Percentiles rank a stretch among this genome's conserved stretches.
These are phyloP conservation scores for Drosophila nasuta DNA, from an alignment of 1,140 invertebrate genomes.

Conservation along the genomic window DNA sequence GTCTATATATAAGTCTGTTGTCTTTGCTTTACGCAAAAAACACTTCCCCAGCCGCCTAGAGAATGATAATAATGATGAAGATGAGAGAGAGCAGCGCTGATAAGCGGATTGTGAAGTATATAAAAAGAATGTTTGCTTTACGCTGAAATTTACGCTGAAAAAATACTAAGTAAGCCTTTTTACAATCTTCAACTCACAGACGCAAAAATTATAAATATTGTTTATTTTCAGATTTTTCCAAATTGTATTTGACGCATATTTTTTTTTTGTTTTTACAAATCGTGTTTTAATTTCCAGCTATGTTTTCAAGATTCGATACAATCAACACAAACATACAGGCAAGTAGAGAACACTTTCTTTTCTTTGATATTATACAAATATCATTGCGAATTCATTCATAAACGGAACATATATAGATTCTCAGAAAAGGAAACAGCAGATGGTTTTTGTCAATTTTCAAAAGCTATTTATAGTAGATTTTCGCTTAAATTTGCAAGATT, in stretches of 20 bases:
- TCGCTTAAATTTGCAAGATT: too few species aligned
- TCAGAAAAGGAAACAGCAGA: neutral
- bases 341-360: neutral
- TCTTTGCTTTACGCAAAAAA: slow-evolving; percentile 16
- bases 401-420: neutral
- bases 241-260: neutral
- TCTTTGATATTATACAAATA: neutral
- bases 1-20: slow-evolving; percentile 39
- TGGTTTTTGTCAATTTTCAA: neutral
- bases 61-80: neutral
- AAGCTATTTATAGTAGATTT: slow-evolving; percentile 6
- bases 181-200: neutral
- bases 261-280: neutral
- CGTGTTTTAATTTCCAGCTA: neutral
- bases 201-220: neutral
- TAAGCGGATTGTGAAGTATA: slow-evolving; percentile 18
- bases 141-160: slow-evolving; percentile 4
- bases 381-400: slow-evolving; percentile 1
- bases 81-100: slow-evolving; percentile 1
- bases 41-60: neutral
- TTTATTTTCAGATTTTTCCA: slow-evolving; percentile 1
- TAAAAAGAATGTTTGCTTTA: slow-evolving; percentile 22
- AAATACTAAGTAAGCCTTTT: slow-evolving; percentile 18
- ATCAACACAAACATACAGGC: neutral
- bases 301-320: neutral